Percentiles rank a stretch among this genome's conserved stretches.
Evolutionary conservation across 2,888 invertebrate genomes (phyloP).

Genomic region (Nomada ferruginata): DNA sequence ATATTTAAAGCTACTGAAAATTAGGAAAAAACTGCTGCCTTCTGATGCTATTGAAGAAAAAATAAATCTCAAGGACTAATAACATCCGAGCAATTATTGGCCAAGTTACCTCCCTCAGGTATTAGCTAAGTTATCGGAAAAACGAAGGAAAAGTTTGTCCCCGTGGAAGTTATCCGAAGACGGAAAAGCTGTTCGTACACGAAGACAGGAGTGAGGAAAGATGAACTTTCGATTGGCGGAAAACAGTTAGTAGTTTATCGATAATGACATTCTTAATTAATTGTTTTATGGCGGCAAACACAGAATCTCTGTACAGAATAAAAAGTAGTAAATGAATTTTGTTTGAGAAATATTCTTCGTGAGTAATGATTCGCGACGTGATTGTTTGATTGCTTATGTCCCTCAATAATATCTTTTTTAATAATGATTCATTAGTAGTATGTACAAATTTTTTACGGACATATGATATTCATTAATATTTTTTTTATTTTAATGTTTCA

Average conservation of each 20-base stretch:
- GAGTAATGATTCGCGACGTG: no score
- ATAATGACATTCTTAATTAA: not conserved
- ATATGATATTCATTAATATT: no score
- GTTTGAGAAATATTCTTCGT: no score
- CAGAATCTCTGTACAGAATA: not conserved
- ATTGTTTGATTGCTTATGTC: no score
- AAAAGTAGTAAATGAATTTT: not conserved
- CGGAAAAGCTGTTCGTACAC: not conserved
- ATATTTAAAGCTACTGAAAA: not conserved
- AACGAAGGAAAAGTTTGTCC: slow-evolving; percentile 30
- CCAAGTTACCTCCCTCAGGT: slow-evolving; percentile 25
- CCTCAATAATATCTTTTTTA: no score
- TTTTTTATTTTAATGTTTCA: no score
- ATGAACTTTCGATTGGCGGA: slow-evolving; percentile 22
- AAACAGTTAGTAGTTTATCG: slow-evolving; percentile 23
- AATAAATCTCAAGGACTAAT: slow-evolving; percentile 30
- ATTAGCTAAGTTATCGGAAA: slow-evolving; percentile 36
- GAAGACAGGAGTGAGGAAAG: slow-evolving; percentile 4
- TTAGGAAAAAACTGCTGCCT: not conserved
- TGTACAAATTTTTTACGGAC: no score
- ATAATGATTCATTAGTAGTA: no score
- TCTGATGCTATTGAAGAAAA: not conserved
- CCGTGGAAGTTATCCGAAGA: slow-evolving; percentile 13
- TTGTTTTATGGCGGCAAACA: not conserved
- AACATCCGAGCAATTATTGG: slow-evolving; percentile 38